Evolutionary conservation across 2,113 vertebrate genomes (phyloP), one percentile per base, ranked within the genome.

Genomic region (Solea senegalensis): DNA sequence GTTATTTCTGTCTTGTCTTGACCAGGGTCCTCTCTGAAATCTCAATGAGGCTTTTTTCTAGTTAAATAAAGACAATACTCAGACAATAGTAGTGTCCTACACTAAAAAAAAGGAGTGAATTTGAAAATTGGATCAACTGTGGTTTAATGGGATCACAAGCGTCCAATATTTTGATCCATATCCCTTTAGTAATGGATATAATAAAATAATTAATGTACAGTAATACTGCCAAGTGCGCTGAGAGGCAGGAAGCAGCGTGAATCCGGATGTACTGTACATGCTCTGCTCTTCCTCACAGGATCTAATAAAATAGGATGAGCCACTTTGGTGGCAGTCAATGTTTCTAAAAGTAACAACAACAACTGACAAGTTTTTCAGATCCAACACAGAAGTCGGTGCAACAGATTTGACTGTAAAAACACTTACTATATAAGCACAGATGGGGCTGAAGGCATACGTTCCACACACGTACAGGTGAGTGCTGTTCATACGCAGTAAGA

Each of bases 371-470:
- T 70, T 76, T 81, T 76, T 66, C 44, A 68, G 2, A 81, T 85
- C 34, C 26, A 54, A 34, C n/a, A 40, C 0, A 61, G 48, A 81
- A 54, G 9, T 13, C 34, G 16, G 8, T 44, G 59, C 46, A 56
- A 26, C 43, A 65, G 41, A 34, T 6, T 54, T 12, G 62, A 49
- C 7, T 11, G 65, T 61, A 49, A 5, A 56, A 57, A 77, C 49
- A 83, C 97, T 98, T 91, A 99, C 97, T 0, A 99, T 92, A 88
- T 97, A 97, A 81, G 96, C 86, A 69, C 97, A 99, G 70, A 92
- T 80, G 0, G 97, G 97, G 87, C 97, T 99, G 93, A 99, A 99
- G 89, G 97, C 96, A 0, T 95, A 95, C 0, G 97, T 99, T 55
- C 97, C 97, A 3, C 97, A 99, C 60, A 95, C 92, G 12, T 97